These are phyloP conservation scores for Rhimphoctona megacephalus DNA, from an alignment of 2,888 invertebrate species.

Conservation along the genomic window DNA sequence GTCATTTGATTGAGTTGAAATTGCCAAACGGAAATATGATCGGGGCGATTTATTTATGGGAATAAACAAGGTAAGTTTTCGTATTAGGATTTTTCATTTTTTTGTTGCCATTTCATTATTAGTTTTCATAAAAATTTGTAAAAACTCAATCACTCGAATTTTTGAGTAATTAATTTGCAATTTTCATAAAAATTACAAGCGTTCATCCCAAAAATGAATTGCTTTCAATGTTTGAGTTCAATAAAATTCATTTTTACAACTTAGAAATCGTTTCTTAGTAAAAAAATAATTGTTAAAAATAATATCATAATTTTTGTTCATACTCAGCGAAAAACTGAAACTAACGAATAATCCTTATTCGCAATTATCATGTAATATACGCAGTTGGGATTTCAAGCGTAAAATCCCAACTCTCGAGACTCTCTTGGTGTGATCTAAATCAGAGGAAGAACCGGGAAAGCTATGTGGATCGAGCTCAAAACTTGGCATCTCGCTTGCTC, in stretches of 20 bases:
- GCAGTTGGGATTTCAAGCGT: constrained; percentile 63
- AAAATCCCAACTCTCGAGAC: constrained; percentile 58
- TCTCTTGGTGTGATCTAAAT: constrained; percentile 60
- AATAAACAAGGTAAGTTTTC: not conserved
- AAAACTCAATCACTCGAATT: not conserved
- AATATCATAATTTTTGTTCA: constrained; percentile 17
- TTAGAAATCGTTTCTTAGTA: too few species aligned
- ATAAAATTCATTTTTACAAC: too few species aligned
- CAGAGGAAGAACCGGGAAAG: constrained; percentile 44
- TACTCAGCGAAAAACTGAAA: constrained; percentile 39
- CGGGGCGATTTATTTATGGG: constrained; percentile 1
- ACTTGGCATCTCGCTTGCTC: constrained; percentile 41
- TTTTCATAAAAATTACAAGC: not conserved
- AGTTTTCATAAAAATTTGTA: not conserved
- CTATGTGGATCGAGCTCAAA: constrained; percentile 40
- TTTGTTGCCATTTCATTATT: not conserved
- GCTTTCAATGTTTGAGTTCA: not conserved
- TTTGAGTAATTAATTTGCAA: not conserved
- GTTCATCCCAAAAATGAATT: not conserved
- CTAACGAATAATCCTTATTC: constrained; percentile 62
- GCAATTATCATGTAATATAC: constrained; percentile 67
- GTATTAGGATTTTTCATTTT: not conserved
- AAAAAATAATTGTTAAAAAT: too few species aligned
- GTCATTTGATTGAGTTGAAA: constrained; percentile 28
- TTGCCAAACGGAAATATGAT: constrained; percentile 29